These are phyloP conservation scores for Cetoscarus ocellatus DNA, from an alignment of 2,797 vertebrate genomes.

Conservation along the genomic window DNA sequence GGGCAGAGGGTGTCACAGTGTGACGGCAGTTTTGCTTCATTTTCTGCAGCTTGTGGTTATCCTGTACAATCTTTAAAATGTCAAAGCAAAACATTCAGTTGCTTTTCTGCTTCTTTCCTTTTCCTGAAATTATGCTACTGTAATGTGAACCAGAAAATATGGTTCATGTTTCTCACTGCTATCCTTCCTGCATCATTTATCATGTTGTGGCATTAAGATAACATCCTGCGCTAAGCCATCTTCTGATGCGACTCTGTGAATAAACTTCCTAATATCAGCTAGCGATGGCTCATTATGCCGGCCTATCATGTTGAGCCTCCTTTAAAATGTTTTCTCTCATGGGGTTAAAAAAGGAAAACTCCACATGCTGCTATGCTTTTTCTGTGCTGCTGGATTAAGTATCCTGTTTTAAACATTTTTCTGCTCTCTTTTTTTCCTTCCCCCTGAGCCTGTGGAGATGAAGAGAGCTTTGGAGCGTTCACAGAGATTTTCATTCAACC, in stretches of 20 bases:
- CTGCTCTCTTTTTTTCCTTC: constrained; percentile 32
- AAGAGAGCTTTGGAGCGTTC: constrained; percentile 75
- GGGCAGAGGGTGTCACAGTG: constrained; percentile 27
- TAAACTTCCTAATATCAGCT: constrained; percentile 79
- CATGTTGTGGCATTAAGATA: constrained; percentile 78
- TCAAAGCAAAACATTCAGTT: constrained; percentile 11
- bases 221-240: constrained; percentile 72
- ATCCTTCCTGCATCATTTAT: constrained; percentile 75
- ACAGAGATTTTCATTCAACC: constrained; percentile 77
- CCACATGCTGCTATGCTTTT: constrained; percentile 46
- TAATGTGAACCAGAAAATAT: constrained; percentile 46
- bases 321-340: constrained; percentile 77
- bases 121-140: constrained; percentile 23
- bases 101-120: constrained; percentile 17
- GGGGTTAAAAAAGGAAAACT: constrained; percentile 55
- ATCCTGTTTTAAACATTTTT: constrained; percentile 72
- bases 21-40: constrained; percentile 28
- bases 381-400: constrained; percentile 69
- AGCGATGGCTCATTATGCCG: constrained; percentile 78
- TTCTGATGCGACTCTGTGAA: constrained; percentile 69
- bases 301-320: constrained; percentile 63
- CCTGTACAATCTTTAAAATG: constrained; percentile 30
- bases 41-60: constrained; percentile 17
- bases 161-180: constrained; percentile 49
- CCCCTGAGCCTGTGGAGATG: constrained; percentile 70